Base-by-base conservation (phyloP, 1,140 invertebrate species). In the Druon quercuslanigerum region DNA sequence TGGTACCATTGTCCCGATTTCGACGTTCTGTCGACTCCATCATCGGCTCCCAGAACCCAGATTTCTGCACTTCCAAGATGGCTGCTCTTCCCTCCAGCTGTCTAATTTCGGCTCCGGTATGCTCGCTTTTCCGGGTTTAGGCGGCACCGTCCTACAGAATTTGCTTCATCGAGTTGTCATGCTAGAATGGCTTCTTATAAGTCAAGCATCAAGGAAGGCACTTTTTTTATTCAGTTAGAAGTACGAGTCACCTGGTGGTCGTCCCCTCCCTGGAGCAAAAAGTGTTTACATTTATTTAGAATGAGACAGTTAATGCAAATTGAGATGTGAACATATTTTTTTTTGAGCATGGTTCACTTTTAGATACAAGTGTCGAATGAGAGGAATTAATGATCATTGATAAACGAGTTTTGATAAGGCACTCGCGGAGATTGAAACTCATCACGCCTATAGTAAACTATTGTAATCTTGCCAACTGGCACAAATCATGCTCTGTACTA, bases 31-130 rank as follows among this genome's bases (percentile, higher is more conserved):
- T 52, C 76, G 51, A 79, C 50, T 51, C 70, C n/a, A 25, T 60
- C 60, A 25, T 60, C 60, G 50, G 78, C 78, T 74, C 50, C 50
- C 54, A 60, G 46, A 50, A 46, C 40, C 40, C 40, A 46, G 40
- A 46, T 46, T 46, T 71, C 66, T 72, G 14, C 46, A 19, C 19
- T 9, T 60, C 78, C 87, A 90, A 90, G 78, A 90, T 90, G 88
- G 89, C 88, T 81, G 84, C 85, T 78, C 70, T 66, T 78, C 83
- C 72, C 84, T 89, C 85, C 86, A 90, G 85, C 87, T 90, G 84
- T 90, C 86, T 86, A 84, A 89, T 87, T 87, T 84, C 83, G 83
- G 82, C 78, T 75, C 75, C 56, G 73, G 74, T 74, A 66, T 60
- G 46, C 50, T 71, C 70, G 33, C 16, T 50, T 50, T 71, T 71